A percentile compares a stretch with the other conserved stretches of the same genome.
Evolutionary conservation across 2,797 vertebrate genomes (phyloP).

Genomic region (Parauchenoglanis ngamensis): DNA sequence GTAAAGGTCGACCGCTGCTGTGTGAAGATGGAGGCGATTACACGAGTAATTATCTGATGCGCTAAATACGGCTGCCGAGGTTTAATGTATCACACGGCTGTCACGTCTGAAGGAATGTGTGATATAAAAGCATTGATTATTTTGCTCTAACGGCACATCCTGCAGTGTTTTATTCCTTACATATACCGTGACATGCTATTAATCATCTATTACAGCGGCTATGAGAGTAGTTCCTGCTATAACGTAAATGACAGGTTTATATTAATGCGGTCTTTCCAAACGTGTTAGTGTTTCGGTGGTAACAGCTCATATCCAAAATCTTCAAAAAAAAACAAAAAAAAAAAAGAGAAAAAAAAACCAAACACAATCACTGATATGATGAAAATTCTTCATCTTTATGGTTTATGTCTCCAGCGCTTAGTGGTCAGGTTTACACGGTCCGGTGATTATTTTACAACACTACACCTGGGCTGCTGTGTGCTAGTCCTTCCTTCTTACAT

Average conservation of each 20-base stretch:
- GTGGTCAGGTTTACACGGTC: neutral
- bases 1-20: neutral
- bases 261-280: neutral
- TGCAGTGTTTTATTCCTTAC: neutral
- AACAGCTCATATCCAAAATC: neutral
- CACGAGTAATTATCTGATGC: neutral
- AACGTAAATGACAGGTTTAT: neutral
- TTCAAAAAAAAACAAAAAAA: no score
- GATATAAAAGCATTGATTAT: neutral
- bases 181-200: neutral
- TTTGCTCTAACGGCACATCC: neutral
- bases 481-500: neutral
- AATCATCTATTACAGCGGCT: neutral
- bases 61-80: neutral
- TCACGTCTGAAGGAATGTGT: neutral
- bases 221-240: no score
- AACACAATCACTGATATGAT: neutral
- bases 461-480: neutral
- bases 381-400: neutral
- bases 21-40: neutral
- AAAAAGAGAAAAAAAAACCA: no score
- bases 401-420: neutral
- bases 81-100: no score
- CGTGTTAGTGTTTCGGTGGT: neutral
- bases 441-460: neutral